Conservation (phyloP, 2,797 vertebrate species). For the Sphenopsis melanotis region DNA sequence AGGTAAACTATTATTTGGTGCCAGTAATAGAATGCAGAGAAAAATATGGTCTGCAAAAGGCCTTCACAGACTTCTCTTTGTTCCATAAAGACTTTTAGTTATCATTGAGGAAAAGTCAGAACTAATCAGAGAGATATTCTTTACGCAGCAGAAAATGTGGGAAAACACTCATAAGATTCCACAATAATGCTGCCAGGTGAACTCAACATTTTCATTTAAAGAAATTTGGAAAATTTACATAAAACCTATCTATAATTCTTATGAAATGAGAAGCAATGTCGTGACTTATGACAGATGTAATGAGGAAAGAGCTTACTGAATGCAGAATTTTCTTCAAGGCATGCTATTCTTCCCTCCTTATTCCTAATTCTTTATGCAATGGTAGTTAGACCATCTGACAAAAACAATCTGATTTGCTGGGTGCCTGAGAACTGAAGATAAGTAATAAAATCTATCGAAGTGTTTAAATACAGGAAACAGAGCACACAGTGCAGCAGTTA, state of each 20-base stretch:
- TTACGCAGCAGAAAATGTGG: not conserved
- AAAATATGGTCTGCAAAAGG: constrained; percentile 7
- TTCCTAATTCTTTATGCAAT: not conserved
- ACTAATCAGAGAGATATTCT: not conserved
- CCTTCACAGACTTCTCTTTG: not conserved
- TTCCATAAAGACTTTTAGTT: not conserved
- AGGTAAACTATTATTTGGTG: constrained; percentile 9
- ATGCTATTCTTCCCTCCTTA: not conserved
- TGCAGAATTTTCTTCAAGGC: not conserved
- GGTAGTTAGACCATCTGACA: not conserved
- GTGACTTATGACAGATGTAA: not conserved
- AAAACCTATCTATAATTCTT: not conserved
- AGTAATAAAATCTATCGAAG: not conserved
- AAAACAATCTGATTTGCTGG: not conserved
- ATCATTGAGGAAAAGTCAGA: not conserved
- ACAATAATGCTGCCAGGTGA: not conserved
- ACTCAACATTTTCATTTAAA: not conserved
- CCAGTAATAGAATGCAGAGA: constrained; percentile 15
- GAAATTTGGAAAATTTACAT: not conserved
- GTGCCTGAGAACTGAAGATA: constrained; percentile 14
- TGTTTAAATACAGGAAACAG: not conserved
- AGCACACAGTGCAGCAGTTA: not conserved
- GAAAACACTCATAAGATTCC: not conserved
- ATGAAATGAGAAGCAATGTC: not conserved
- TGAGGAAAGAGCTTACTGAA: not conserved